Evolutionary conservation across 2,797 vertebrate genomes (phyloP).

Genomic region (Bryconaethiops microstoma): DNA sequence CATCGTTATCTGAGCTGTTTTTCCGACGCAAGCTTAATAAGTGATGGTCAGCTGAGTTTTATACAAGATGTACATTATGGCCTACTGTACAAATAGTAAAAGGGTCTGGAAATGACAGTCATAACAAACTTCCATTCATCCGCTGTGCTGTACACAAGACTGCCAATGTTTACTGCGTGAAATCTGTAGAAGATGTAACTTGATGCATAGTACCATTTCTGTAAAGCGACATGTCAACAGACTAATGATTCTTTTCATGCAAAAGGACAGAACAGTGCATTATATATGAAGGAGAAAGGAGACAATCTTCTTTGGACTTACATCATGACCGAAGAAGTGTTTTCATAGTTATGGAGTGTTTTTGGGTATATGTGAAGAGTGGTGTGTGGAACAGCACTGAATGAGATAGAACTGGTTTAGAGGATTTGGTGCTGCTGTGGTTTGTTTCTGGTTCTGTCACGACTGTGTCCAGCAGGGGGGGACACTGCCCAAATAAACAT

Average conservation of each 20-base stretch:
- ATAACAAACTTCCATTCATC: not conserved
- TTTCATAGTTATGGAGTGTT: not conserved
- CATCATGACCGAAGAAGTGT: not conserved
- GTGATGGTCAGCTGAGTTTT: not conserved
- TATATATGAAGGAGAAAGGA: constrained; percentile 1
- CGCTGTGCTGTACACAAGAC: not conserved
- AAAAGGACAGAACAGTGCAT: not conserved
- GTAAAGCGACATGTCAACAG: not conserved
- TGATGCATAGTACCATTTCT: constrained; percentile 4
- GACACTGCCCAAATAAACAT: constrained; percentile 31
- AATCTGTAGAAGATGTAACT: not conserved
- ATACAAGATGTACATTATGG: constrained; percentile 12
- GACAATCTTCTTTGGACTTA: not conserved
- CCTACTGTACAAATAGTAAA: constrained; percentile 12
- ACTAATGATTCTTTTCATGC: constrained; percentile 7
- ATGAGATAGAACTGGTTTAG: not conserved
- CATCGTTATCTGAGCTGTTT: not conserved
- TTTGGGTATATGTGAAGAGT: not conserved
- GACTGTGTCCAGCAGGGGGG: constrained; percentile 41
- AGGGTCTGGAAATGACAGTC: not conserved
- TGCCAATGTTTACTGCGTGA: constrained; percentile 3
- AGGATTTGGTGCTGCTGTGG: constrained; percentile 25
- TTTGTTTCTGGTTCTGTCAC: constrained; percentile 24
- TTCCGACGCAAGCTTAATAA: constrained; percentile 23
- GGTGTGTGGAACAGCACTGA: not conserved